Evolutionary conservation across 2,797 vertebrate genomes (phyloP), one percentile per base, ranked within the genome.

Genomic region (Alectoris magna): DNA sequence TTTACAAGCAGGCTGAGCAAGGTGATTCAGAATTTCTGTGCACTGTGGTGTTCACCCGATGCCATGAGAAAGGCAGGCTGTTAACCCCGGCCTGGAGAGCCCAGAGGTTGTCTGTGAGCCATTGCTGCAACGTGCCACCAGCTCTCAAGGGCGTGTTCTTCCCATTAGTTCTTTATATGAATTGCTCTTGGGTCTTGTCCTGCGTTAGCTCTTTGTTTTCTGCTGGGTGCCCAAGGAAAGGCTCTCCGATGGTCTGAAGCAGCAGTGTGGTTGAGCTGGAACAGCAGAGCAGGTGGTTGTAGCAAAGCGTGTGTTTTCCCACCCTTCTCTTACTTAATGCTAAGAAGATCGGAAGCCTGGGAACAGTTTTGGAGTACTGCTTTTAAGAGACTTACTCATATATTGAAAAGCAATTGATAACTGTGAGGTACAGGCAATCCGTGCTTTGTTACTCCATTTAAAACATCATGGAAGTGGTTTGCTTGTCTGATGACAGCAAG

Each of bases 91-190:
- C 46, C 51, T 17, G 72, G 55, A 36, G 0, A 2, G 59, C 46
- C 67, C 81, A 1, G 55, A 83, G 86, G 8, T 80, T 91, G 55
- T 56, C 55, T n/a, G 74, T 17, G 66, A 91, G 31, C 67, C 14
- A 31, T 34, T 90, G 79, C 66, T 85, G 86, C 55, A 59, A 26
- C 53, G 86, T 44, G 83, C 70, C 23, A 91, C 70, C 59, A 78
- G 0, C 41, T 91, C 73, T 81, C 5, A n/a, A 43, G 46, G 82
- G n/a, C 55, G 86, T 90, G 59, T 84, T 93, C 5, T 91, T 90
- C 76, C 82, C 70, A 67, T 83, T 91, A 77, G 66, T 92, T 92
- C 31, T 23, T 94, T 82, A 72, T 60, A 81, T 80, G 79, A 90
- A 90, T 87, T 90, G 58, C 36, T 67, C 63, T 91, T 94, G 89